Conservation (phyloP, 1,140 invertebrate genomes). For the Drosophila lini region DNA sequence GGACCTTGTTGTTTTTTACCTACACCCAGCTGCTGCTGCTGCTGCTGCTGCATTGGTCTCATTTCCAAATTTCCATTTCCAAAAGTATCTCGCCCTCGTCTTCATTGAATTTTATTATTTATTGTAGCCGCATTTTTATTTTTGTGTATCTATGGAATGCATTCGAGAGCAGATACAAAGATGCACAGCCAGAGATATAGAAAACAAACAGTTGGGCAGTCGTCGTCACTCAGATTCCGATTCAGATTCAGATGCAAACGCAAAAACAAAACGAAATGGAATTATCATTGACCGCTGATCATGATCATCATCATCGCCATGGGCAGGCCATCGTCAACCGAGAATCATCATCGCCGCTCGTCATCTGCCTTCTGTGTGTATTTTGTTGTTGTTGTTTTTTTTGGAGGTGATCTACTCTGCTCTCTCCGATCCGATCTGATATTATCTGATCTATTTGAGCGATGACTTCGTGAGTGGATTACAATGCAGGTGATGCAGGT, state of each 20-base stretch:
- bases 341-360: constrained; percentile 18
- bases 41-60: constrained; percentile 7
- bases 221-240: constrained; percentile 43
- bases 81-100: constrained; percentile 22
- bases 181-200: constrained; percentile 41
- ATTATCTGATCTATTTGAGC: constrained; percentile 35
- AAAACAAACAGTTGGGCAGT: constrained; percentile 21
- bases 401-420: constrained; percentile 33
- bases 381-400: background rate
- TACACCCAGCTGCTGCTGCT: constrained; percentile 18
- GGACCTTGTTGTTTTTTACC: constrained; percentile 12
- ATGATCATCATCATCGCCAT: constrained; percentile 25
- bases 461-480: constrained; percentile 36
- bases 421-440: constrained; percentile 10
- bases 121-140: constrained; percentile 81
- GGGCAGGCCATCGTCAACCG: constrained; percentile 28
- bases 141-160: constrained; percentile 83
- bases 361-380: constrained; percentile 42
- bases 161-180: constrained; percentile 50
- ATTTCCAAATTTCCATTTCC: constrained; percentile 23
- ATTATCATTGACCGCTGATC: constrained; percentile 66
- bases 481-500: constrained; percentile 18
- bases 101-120: constrained; percentile 67
- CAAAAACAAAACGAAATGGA: constrained; percentile 52
- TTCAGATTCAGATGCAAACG: constrained; percentile 60